These are phyloP conservation scores for Liopterus haemorrhoidalis DNA, from an alignment of 2,888 invertebrate species.

Conservation along the genomic window DNA sequence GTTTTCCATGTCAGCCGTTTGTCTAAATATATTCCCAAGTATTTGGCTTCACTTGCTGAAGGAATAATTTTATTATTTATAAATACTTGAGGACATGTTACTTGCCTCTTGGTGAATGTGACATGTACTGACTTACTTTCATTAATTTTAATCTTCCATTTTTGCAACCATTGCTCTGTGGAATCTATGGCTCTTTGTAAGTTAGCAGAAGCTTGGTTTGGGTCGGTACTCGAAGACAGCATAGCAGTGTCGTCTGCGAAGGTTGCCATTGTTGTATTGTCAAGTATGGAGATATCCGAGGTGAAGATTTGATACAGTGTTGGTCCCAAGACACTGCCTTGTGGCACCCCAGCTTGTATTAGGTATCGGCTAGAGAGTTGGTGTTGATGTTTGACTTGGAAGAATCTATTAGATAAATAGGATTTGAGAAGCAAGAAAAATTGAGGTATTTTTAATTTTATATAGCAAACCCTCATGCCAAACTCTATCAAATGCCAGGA, in stretches of 20 bases:
- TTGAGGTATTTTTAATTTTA: constrained; percentile 13
- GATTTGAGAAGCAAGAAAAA: constrained; percentile 13
- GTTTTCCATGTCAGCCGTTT: too few relatives aligned
- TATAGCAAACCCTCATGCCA: constrained; percentile 18
- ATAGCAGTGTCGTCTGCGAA: constrained; percentile 1
- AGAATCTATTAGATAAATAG: constrained; percentile 15
- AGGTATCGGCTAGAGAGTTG: not conserved
- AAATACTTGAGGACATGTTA: constrained; percentile 27
- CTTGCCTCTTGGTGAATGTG: constrained; percentile 29
- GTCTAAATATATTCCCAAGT: too few relatives aligned
- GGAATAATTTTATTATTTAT: too few relatives aligned
- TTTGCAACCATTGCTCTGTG: constrained; percentile 18
- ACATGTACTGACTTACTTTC: constrained; percentile 26
- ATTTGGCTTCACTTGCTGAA: too few relatives aligned
- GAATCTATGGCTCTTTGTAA: constrained; percentile 10
- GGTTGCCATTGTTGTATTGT: too few relatives aligned
- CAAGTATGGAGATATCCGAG: too few relatives aligned
- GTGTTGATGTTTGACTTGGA: constrained; percentile 12
- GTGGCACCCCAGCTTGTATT: constrained; percentile 5
- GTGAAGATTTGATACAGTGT: not conserved
- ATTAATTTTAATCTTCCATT: constrained; percentile 26
- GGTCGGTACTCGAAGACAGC: constrained; percentile 1
- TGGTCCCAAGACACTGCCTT: constrained; percentile 8
- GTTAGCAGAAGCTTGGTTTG: not conserved
- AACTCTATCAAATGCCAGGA: constrained; percentile 21